Evolutionary conservation across 2,888 invertebrate species (phyloP), one percentile per base, ranked within the genome.

Genomic region (Drosophila cognata): DNA sequence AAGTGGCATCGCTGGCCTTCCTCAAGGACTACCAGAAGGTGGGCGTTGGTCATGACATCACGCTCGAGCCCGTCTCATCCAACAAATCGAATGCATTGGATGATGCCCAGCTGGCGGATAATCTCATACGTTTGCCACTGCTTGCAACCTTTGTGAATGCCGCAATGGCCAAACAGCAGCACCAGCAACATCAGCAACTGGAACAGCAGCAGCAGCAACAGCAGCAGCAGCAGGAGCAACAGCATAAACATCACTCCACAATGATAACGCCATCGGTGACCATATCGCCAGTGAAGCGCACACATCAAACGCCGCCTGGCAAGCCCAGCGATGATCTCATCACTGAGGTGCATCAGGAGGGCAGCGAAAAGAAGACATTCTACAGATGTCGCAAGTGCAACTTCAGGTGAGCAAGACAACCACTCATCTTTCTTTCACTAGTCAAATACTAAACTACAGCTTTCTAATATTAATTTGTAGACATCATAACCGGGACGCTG

Each of bases 341-440:
- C 58, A 94, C 94, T 67, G 94, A 90, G 87, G 88, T 91, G 28
- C 91, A 92, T 38, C 83, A 93, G 89, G 93, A 94, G 89, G 93
- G 94, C 82, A 94, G 84, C 58, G 94, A 94, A 50, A 97, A 96
- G 93, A 95, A 96, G 89, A 96, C 96, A 18, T 93, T 96, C 84
- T 97, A 97, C 96, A 97, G 97, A 92, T 98, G 98, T 93, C 97
- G 97, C 93, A 97, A 97, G 91, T 98, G 98, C 93, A 95, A 96
- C 92, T 98, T 96, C 93, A 96, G 95, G 97, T 97, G 93, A 67
- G 76, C 63, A 25, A 16, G 4, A 16, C 31, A 35, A 7, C 0
- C 21, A 21, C 1, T 31, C 11, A n/a, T 31, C n/a, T 52, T n/a
- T 31, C n/a, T 8, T 8, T 7, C 25, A 46, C 25, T 46, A 16